Evolutionary conservation across 2,113 vertebrate genomes (phyloP).

Genomic region (Procavia capensis): DNA sequence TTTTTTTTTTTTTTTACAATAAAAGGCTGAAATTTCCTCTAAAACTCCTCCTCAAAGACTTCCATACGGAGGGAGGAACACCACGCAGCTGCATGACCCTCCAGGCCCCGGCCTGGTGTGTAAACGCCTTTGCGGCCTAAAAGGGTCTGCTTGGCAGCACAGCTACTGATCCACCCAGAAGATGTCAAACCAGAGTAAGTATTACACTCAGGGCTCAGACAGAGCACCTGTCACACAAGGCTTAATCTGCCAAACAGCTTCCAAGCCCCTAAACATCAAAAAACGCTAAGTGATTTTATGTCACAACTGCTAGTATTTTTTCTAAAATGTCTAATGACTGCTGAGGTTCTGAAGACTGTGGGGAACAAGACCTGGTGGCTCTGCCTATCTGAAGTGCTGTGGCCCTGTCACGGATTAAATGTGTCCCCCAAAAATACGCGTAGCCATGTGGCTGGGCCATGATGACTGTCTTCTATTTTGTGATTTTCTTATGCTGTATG

Average conservation of each 20-base stretch:
- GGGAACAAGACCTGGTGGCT: neutral
- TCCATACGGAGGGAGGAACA: neutral
- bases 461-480: no score
- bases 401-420: no score
- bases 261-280: neutral
- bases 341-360: neutral
- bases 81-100: accelerated
- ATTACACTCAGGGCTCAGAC: neutral
- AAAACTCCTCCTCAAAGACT: neutral
- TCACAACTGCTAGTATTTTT: neutral
- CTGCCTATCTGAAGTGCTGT: no score
- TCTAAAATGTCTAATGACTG: neutral
- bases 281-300: neutral
- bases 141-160: accelerated
- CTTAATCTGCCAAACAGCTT: neutral
- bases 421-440: no score
- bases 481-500: no score
- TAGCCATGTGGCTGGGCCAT: no score
- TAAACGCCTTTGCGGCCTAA: neutral
- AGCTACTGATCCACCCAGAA: neutral
- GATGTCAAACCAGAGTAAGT: neutral
- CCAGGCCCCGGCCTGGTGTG: neutral
- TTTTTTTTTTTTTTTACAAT: no score
- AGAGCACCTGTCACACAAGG: neutral
- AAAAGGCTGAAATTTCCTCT: neutral